Base-by-base conservation (phyloP, 2,113 vertebrate genomes). In the Ictalurus punctatus region DNA sequence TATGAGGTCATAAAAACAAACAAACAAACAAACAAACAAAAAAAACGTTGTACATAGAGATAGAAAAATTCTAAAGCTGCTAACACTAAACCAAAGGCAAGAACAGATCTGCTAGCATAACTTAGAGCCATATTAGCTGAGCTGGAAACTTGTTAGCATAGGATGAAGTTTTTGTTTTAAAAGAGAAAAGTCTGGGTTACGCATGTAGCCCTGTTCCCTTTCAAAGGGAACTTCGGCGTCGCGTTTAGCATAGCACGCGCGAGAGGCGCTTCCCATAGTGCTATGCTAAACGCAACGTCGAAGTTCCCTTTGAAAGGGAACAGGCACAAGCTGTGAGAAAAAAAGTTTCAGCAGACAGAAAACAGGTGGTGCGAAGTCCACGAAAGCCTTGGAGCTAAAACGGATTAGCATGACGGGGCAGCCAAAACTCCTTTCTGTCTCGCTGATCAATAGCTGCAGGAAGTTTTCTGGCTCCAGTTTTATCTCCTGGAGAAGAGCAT, bases 361-460 rank as follows among this genome's bases (percentile, higher is more conserved):
- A 14, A 27, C 58, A 63, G 37, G 3, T 6, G 76, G 23, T 52
- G 16, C 25, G 1, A 27, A 67, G 25, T 44, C 58, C 74, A 54
- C 9, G 37, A 67, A 25, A 54, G 76, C 61, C 59, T 65, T 3
- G 54, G 6, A 73, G 65, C 52, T 30, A 44, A 71, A 88, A 59
- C 65, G 7, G 79, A 59, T 83, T 54, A 44, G 34, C 80, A 23
- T 23, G 52, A n/a, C 16, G 16, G n/a, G 80, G 25, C 27, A 30
- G 65, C 79, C 79, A 2, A 30, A 83, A 83, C 54, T 14, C 52
- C 79, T n/a, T 65, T 27, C 34, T 48, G 81, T n/a, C 65, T 27
- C 34, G 1, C 52, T 63, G 80, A 83, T 88, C 81, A n/a, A 83
- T 84, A 84, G 63, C 54, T 76, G 37, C 81, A 63, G 81, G 63